Conservation (phyloP, 2,888 invertebrate genomes). For the Campoplex nolae region DNA sequence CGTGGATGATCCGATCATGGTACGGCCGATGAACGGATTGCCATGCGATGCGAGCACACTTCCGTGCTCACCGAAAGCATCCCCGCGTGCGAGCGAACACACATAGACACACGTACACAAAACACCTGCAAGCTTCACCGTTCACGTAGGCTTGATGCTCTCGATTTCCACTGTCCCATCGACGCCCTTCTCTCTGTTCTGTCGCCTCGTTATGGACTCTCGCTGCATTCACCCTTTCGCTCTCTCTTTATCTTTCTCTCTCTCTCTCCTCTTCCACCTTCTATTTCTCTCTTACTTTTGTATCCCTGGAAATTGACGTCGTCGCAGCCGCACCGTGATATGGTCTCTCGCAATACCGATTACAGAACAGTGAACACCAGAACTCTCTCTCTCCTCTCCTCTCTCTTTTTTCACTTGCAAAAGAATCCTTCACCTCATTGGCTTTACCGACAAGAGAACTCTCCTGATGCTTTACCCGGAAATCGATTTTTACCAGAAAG, state of each 20-base stretch:
- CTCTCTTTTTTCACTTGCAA: conserved; percentile 48
- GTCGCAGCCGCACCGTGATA: conserved; percentile 40
- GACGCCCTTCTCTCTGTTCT: conserved; percentile 60
- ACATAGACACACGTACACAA: conserved; percentile 33
- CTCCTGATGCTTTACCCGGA: conserved; percentile 12
- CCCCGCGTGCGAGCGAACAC: conserved; percentile 40
- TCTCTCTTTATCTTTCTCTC: conserved; percentile 37
- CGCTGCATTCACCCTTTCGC: conserved; percentile 48
- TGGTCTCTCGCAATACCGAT: conserved; percentile 60
- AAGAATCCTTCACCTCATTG: conserved; percentile 74
- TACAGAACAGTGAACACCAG: conserved; percentile 68
- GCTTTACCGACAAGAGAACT: conserved; percentile 68
- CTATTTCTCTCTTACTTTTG: conserved; percentile 29
- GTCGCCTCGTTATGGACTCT: conserved; percentile 61
- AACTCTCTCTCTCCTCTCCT: conserved; percentile 35
- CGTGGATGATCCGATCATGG: conserved; percentile 84
- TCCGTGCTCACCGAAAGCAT: conserved; percentile 74
- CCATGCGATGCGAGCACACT: conserved; percentile 82
- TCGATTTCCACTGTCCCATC: conserved; percentile 64
- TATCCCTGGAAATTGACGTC: conserved; percentile 48
- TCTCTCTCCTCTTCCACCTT: conserved; percentile 4
- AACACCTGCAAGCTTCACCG: conserved; percentile 39
- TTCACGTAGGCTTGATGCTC: conserved; percentile 54
- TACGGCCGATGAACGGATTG: conserved; percentile 82
- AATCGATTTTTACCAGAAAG: conserved; percentile 49